These are phyloP conservation scores for Crax fasciolata DNA, from an alignment of 2,797 vertebrate species.

Conservation along the genomic window DNA sequence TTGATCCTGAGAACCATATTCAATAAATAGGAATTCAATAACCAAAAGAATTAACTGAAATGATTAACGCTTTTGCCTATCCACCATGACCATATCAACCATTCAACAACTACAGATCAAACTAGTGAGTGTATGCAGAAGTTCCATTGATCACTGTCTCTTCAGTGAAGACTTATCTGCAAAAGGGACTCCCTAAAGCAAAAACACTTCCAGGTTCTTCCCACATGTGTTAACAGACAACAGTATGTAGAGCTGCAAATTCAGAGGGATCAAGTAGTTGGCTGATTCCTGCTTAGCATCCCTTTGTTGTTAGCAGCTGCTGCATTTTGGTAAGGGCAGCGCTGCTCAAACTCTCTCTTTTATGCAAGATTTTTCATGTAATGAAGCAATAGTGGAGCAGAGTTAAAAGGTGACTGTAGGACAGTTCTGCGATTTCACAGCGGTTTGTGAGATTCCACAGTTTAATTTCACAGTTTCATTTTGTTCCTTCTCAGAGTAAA, in stretches of 20 bases:
- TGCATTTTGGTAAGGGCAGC: neutral
- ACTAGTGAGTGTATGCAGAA: neutral
- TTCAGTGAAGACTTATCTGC: neutral
- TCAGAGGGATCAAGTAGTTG: neutral
- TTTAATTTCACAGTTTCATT: slow-evolving; percentile 67
- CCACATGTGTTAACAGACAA: neutral
- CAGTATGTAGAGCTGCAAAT: neutral
- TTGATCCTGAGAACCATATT: neutral
- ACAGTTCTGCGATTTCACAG: slow-evolving; percentile 64
- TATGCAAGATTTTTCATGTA: neutral
- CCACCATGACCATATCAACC: neutral
- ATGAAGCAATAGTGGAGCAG: neutral
- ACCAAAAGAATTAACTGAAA: neutral
- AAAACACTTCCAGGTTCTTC: neutral
- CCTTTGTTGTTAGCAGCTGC: neutral
- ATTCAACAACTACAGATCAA: neutral
- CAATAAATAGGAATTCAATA: neutral
- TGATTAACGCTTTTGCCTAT: neutral
- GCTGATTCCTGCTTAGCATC: neutral
- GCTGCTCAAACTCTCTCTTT: neutral
- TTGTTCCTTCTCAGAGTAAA: slow-evolving; percentile 33
- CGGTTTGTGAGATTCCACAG: slow-evolving; percentile 56
- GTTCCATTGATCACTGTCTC: neutral
- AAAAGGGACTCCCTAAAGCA: neutral
- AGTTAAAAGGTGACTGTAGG: slow-evolving; percentile 12